Evolutionary conservation across 2,888 invertebrate species (phyloP).

Genomic region (Leucophora obtusa): DNA sequence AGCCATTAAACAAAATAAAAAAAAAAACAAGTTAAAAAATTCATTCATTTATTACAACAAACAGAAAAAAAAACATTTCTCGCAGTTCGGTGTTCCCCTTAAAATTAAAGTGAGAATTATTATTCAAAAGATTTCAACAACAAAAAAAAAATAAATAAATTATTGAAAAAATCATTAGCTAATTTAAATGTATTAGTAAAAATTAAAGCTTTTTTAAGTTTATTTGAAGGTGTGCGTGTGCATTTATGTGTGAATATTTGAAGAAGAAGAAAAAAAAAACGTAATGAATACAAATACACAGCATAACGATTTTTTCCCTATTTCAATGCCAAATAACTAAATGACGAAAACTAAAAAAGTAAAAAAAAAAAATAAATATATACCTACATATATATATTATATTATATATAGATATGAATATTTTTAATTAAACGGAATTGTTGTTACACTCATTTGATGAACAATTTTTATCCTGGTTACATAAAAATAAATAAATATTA

Average conservation of each 20-base stretch:
- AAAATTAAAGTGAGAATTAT: constrained; percentile 33
- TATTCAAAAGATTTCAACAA: neutral
- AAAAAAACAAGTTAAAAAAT: constrained; percentile 22
- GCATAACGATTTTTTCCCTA: constrained; percentile 40
- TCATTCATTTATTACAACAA: constrained; percentile 22
- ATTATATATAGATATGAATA: too few relatives aligned
- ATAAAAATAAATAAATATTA: neutral
- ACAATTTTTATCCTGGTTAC: neutral
- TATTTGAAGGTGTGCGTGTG: constrained; percentile 7
- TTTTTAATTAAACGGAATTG: neutral
- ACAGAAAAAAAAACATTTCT: constrained; percentile 1
- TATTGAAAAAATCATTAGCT: constrained; percentile 10
- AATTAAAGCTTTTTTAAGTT: constrained; percentile 6
- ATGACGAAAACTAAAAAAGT: constrained; percentile 3
- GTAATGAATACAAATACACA: constrained; percentile 30
- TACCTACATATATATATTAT: too few relatives aligned
- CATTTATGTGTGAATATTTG: constrained; percentile 4
- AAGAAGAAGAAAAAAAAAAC: neutral
- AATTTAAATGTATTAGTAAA: constrained; percentile 1
- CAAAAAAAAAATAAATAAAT: neutral
- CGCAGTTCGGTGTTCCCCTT: constrained; percentile 14
- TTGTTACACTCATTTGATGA: neutral
- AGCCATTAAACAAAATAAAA: constrained; percentile 25
- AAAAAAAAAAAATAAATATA: constrained; percentile 3
- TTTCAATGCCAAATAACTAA: constrained; percentile 56